phyloP scores from a whole-genome alignment of 2,113 vertebrate genomes.

The Ceyx melanurus region DNA sequence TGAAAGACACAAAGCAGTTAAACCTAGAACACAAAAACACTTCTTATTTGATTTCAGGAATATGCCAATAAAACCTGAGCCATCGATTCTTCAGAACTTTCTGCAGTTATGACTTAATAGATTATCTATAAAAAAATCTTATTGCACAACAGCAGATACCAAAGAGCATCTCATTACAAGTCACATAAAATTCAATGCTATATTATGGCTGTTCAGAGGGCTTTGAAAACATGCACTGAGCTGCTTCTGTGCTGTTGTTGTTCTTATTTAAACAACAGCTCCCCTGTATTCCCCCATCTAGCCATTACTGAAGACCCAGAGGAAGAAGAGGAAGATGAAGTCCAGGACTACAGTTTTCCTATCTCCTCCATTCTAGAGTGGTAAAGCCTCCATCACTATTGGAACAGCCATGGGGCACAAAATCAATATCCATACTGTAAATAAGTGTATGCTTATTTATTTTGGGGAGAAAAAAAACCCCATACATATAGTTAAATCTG shows the following conservation, averaged over 20 bases:
- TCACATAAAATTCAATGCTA: constrained; percentile 79
- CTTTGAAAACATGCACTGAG: constrained; percentile 88
- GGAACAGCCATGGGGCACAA: constrained; percentile 86
- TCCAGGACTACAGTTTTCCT: constrained; percentile 98
- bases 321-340: constrained; percentile 94
- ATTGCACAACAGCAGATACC: constrained; percentile 83
- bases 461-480: constrained; percentile 91
- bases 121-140: constrained; percentile 78
- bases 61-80: constrained; percentile 88
- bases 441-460: constrained; percentile 99
- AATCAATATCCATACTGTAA: constrained; percentile 97
- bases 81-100: constrained; percentile 87
- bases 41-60: constrained; percentile 93
- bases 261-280: constrained; percentile 98
- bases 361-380: constrained; percentile 97
- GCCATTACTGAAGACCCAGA: constrained; percentile 98
- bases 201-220: constrained; percentile 86
- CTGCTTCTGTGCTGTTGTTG: constrained; percentile 94
- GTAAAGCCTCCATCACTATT: constrained; percentile 86
- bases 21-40: constrained; percentile 88
- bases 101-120: constrained; percentile 88
- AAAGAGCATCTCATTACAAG: constrained; percentile 84
- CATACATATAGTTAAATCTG: constrained; percentile 97
- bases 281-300: constrained; percentile 99
- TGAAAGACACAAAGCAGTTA: constrained; percentile 78